Percentiles rank a stretch among this genome's conserved stretches.
These are phyloP conservation scores for Sphecodes monilicornis DNA, from an alignment of 2,888 invertebrate genomes.

Conservation along the genomic window DNA sequence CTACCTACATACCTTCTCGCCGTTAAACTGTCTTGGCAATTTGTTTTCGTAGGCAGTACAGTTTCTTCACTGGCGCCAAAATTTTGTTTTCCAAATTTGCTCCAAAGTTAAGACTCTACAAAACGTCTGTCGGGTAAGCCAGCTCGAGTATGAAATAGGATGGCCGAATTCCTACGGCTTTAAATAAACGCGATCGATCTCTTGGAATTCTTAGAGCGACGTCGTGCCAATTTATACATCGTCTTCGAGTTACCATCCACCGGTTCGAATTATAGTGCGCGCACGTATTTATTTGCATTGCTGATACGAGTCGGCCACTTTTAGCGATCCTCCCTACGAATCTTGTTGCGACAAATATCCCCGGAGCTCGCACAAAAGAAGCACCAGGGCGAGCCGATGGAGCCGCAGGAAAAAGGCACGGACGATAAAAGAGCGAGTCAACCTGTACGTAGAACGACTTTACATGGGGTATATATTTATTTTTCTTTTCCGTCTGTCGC, in stretches of 20 bases:
- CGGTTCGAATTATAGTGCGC: conserved; percentile 59
- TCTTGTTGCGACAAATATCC: conserved; percentile 46
- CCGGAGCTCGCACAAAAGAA: neutral
- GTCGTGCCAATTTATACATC: conserved; percentile 57
- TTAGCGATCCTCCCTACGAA: conserved; percentile 18
- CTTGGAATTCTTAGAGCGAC: conserved; percentile 57
- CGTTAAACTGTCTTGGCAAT: neutral
- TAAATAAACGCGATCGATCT: conserved; percentile 49
- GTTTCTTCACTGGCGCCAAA: neutral
- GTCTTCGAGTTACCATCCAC: conserved; percentile 52
- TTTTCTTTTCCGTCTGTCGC: neutral
- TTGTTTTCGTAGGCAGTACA: neutral
- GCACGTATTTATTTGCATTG: conserved; percentile 67
- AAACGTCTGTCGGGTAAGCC: neutral
- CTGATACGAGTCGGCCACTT: conserved; percentile 51
- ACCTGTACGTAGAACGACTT: conserved; percentile 11
- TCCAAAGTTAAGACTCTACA: neutral
- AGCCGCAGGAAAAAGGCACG: neutral
- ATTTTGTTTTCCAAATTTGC: neutral
- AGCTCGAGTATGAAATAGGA: neutral
- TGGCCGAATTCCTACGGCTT: conserved; percentile 16
- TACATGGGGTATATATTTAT: neutral
- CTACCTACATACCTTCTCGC: neutral
- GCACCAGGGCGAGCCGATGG: neutral
- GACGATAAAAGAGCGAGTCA: neutral